Evolutionary conservation across 2,888 invertebrate genomes (phyloP).

Genomic region (Toxonevra muliebris): DNA sequence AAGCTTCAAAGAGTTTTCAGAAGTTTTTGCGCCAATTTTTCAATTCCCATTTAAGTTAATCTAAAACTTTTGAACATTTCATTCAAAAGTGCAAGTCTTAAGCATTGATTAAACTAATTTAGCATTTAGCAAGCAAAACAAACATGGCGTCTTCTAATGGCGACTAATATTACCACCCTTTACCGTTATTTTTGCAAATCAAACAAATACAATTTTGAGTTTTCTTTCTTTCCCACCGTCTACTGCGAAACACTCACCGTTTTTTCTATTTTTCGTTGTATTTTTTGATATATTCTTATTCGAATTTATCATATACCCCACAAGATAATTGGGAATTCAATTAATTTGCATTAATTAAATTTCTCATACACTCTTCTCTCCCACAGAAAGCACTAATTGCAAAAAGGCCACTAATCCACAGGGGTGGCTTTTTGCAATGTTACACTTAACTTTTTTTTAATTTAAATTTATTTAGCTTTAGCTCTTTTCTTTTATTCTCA

Average conservation of each 20-base stretch:
- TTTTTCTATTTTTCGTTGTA: background rate
- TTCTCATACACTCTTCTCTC: too few species aligned
- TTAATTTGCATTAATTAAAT: background rate
- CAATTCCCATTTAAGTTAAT: too few species aligned
- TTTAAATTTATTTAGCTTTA: slow-evolving; percentile 1
- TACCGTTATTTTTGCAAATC: too few species aligned
- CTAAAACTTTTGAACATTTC: background rate
- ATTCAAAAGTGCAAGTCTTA: too few species aligned
- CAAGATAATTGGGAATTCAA: background rate
- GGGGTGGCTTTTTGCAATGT: slow-evolving; percentile 49
- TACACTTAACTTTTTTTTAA: background rate
- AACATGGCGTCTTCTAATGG: slow-evolving; percentile 11
- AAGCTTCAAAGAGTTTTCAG: too few species aligned
- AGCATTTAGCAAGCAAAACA: too few species aligned
- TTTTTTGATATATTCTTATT: background rate
- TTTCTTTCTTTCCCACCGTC: background rate
- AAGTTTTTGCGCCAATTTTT: too few species aligned
- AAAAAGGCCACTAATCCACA: slow-evolving; percentile 60
- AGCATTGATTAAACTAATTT: too few species aligned
- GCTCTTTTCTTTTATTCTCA: too few species aligned
- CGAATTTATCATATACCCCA: background rate
- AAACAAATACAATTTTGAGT: background rate
- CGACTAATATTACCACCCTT: background rate
- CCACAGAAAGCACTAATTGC: slow-evolving; percentile 22
- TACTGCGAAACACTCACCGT: slow-evolving; percentile 11